Evolutionary conservation across 2,797 vertebrate genomes (phyloP), one percentile per base, ranked within the genome.

Genomic region (Poliocrania exsul): DNA sequence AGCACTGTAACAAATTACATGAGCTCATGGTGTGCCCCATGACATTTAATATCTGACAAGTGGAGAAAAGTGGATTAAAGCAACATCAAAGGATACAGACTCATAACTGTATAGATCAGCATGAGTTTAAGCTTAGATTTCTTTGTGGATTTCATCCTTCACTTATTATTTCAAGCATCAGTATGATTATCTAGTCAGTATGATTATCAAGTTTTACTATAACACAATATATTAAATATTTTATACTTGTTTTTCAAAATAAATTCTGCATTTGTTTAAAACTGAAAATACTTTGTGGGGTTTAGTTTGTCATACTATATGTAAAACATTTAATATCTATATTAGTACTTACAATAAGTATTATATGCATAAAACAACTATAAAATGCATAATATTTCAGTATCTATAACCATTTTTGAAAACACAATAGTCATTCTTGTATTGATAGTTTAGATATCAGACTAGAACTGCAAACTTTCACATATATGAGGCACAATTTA

Each of bases 51-150:
- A 93, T 81, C 85, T 88, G 90, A 88, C 9, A 28, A 47, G 35
- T 28, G 11, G 25, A 90, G 91, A 91, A 91, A 92, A 96, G 50
- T 79, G 83, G 86, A 93, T 96, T 96, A 86, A 83, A 93, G 44
- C 29, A 86, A 78, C 57, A 95, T 90, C 77, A 90, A 86, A 91
- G 38, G 37, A 61, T 65, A 40, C 11, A 90, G 40, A 29, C 35
- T 88, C 7, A 65, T 74, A 88, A 74, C n/a, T 46, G 9, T 33
- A 53, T 10, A 86, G 57, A 92, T 74, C 53, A 81, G 46, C 71
- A 29, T 60, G 61, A 80, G 21, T 90, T 92, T 94, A 67, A 91
- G 57, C 29, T 74, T 53, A 67, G 71, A 57, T 78, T 62, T 88
- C 28, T 93, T 86, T 42, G 25, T 79, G 35, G 10, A 47, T 72